A percentile compares a stretch with the other conserved stretches of the same genome.
phyloP scores from a whole-genome alignment of 2,888 invertebrate genomes.

The Tipula lateralis region DNA sequence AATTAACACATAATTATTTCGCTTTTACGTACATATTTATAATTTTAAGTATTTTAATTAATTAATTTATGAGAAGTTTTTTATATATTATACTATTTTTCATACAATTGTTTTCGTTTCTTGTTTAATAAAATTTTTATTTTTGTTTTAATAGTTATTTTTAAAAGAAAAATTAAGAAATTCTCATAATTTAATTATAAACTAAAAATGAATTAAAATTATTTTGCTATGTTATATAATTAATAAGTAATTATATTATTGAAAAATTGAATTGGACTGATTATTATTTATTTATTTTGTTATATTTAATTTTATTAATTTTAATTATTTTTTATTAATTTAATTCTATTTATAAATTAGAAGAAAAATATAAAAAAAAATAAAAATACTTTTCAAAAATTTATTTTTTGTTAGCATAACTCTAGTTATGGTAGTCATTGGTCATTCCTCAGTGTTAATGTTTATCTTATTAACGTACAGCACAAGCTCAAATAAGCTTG shows the following conservation, averaged over 20 bases:
- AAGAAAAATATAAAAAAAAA: too few species aligned
- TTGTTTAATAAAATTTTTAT: not conserved
- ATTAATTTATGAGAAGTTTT: not conserved
- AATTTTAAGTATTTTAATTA: not conserved
- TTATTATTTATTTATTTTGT: slow-evolving; percentile 24
- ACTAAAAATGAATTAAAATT: not conserved
- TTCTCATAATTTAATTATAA: not conserved
- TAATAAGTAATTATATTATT: not conserved
- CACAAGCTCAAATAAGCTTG: not conserved
- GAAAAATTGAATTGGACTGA: slow-evolving; percentile 3
- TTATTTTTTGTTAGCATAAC: too few species aligned
- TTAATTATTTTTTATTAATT: slow-evolving; percentile 14
- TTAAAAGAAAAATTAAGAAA: not conserved
- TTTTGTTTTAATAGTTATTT: not conserved
- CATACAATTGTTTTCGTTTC: not conserved
- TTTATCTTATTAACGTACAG: too few species aligned
- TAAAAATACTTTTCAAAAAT: not conserved
- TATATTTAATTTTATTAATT: not conserved
- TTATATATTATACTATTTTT: not conserved
- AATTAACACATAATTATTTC: not conserved
- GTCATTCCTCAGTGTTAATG: too few species aligned
- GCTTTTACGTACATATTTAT: not conserved
- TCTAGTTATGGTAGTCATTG: too few species aligned
- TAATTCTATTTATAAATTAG: not conserved
- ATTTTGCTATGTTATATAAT: not conserved